Percentiles rank a stretch among this genome's conserved stretches.
These are phyloP conservation scores for Pollicipes pollicipes DNA, from an alignment of 1,140 invertebrate genomes.

Conservation along the genomic window DNA sequence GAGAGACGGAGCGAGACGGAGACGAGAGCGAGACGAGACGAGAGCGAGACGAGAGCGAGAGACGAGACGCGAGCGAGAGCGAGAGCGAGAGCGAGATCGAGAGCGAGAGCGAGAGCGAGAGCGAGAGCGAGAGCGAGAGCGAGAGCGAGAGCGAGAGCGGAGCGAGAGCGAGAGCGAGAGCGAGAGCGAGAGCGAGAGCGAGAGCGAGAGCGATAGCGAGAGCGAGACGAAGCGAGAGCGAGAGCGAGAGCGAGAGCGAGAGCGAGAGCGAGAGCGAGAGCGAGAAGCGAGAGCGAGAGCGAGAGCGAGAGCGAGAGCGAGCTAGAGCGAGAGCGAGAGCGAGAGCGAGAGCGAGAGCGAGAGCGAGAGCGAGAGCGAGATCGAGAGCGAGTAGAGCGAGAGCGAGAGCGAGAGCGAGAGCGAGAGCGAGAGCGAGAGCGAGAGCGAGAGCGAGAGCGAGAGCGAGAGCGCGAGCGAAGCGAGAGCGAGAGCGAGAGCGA, in stretches of 20 bases:
- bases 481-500: neutral
- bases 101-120: slow-evolving; percentile 4
- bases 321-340: too few species aligned
- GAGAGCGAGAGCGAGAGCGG: neutral
- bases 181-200: neutral
- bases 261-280: too few species aligned
- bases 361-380: too few species aligned
- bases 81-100: slow-evolving; percentile 1
- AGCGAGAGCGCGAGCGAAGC: neutral
- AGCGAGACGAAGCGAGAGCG: neutral
- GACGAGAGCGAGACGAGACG: neutral
- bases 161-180: neutral
- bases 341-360: too few species aligned
- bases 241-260: too few species aligned
- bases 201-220: slow-evolving; percentile 3
- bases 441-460: too few species aligned
- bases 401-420: too few species aligned
- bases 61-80: neutral
- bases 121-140: neutral
- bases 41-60: neutral
- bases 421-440: too few species aligned
- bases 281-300: too few species aligned
- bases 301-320: too few species aligned
- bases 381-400: too few species aligned
- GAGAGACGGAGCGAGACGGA: neutral